Base-by-base conservation (phyloP, 2,797 vertebrate species). In the Odontamblyopus rebecca region DNA sequence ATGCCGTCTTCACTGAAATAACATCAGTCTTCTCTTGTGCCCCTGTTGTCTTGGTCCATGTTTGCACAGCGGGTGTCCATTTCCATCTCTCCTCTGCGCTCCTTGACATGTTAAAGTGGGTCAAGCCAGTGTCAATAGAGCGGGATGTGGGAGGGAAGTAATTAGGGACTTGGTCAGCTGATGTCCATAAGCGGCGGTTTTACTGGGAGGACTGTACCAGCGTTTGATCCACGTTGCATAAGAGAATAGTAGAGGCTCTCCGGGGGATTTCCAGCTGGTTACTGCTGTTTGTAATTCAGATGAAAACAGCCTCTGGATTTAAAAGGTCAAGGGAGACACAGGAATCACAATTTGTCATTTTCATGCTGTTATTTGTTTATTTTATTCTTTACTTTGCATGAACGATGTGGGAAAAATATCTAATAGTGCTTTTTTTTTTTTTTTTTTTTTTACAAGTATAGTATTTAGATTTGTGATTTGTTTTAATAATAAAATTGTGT, bases 81-180 rank as follows among this genome's bases (percentile, higher is more conserved):
- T 68, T 63, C 53, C 64, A 19, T 75, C 80, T 13, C 71, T 80
- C 4, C 76, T 82, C 32, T 74, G 13, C 67, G 19, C 41, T 73
- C 50, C 61, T 69, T 5, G 44, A 48, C 44, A 15, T 4, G 48
- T 76, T 72, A 60, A 81, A 86, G 65, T 64, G 38, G 74, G 72
- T 75, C 71, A 77, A 27, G 35, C n/a, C 68, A 50, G 48, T 69
- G 71, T 73, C 50, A 77, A 62, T 26, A 48, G 30, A 26, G 50
- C 75, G 53, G 72, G 73, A 73, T 54, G 61, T 71, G 30, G 19
- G 50, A 77, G 53, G 70, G 72, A 75, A 48, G 61, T 71, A 59
- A 80, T 69, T 56, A 66, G 67, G 73, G 35, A 29, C 35, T 38
- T 9, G 35, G 35, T 38, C 35, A 38, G 35, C 35, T 38, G 35